Evolutionary conservation across 2,113 vertebrate genomes (phyloP), one percentile per base, ranked within the genome.

Genomic region (Scolopax mira): DNA sequence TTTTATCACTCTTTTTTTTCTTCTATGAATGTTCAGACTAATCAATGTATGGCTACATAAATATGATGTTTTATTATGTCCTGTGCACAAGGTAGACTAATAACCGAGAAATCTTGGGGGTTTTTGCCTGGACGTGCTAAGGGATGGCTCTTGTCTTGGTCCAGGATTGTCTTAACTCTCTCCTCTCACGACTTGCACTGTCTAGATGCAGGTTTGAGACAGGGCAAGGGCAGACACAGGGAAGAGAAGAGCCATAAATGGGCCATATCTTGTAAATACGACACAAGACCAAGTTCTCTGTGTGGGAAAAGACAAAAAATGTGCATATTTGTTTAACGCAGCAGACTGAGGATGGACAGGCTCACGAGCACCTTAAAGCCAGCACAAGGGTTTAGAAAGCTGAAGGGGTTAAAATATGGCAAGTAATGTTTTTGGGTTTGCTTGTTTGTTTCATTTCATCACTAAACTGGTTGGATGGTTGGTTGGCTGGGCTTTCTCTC

Each of bases 301-400:
- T 42, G 7, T 55, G 25, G 22, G 21, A 25, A n/a, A 81, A 57
- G 41, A 35, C 16, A 23, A 67, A 48, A n/a, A 60, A 37, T 3
- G 6, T 19, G 7, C 0, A 1, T 28, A 12, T 7, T 8, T 14
- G 10, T 30, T 70, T 30, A 33, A 14, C 1, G 0, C 39, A 54
- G 13, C 39, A 46, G n/a, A 11, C 16, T 25, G 33, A 30, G 11
- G 25, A 35, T 30, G 37, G 58, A 24, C 44, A 58, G 37, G 37
- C 22, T 83, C n/a, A 41, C 22, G 24, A 57, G 30, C 23, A 42
- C 17, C 67, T 83, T 66, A 58, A 58, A 70, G 37, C 22, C 18
- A 9, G 24, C n/a, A 8, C 7, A 31, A n/a, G 16, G 54, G 24
- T 39, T 28, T 28, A 55, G 42, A 39, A 75, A 64, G 39, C 49